Base-by-base conservation (phyloP, 2,888 invertebrate genomes). In the Orthonychiurus folsomi region DNA sequence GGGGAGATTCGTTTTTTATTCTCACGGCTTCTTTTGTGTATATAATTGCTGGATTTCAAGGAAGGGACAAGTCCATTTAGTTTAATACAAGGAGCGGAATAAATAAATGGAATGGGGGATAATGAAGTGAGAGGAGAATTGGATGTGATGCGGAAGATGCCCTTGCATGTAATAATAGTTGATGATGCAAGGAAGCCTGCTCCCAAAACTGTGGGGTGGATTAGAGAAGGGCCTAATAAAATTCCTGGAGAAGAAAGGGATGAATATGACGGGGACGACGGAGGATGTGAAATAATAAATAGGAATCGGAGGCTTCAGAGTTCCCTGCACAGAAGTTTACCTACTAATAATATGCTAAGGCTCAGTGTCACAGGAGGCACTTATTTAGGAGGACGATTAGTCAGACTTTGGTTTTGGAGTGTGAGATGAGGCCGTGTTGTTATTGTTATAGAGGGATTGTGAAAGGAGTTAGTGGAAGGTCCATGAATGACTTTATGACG, bases 401-500 rank as follows among this genome's bases (percentile, higher is more conserved):
- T 56, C 56, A 56, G 56, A 56, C 27, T 56, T 56, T 56, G 56
- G 56, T 21, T 56, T 5, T 37, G 15, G 37, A 37, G 37, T 9
- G 37, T n/a, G 56, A 56, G 27, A 56, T 9, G 20, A 56, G 56
- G 20, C 25, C 56, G 56, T 56, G 56, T 28, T 56, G 56, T 56
- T 56, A 56, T 56, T 56, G 56, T 56, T 23, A 24, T 12, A 5
- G 15, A 20, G 55, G 55, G 24, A 25, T 59, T 53, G 2, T 47
- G 24, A 54, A 61, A 61, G 26, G 37, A 27, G 60, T 21, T 9
- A 12, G 52, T 25, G 55, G 47, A 28, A 23, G 48, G 54, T 54
- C 53, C 55, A 48, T 47, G 55, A 48, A 61, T 61, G 61, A 61
- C 61, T 61, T 61, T 61, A 61, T 54, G 48, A 55, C 55, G 26